A percentile compares a stretch with the other conserved stretches of the same genome.
phyloP scores from a whole-genome alignment of 1,140 invertebrate species.

The Heterodera carotae region DNA sequence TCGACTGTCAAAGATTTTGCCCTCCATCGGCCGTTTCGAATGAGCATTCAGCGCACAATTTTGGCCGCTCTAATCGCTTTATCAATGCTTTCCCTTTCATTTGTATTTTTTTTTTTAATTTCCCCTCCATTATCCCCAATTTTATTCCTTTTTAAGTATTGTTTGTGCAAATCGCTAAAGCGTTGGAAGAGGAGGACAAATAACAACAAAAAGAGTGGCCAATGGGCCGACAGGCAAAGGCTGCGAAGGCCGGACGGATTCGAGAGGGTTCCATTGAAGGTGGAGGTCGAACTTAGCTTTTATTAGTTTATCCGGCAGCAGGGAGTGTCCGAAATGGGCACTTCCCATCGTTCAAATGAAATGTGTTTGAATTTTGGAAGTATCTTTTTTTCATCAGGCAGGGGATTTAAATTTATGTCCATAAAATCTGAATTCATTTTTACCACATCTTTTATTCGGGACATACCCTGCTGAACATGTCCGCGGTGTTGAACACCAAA shows the following conservation, averaged over 20 bases:
- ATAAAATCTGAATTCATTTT: too few species aligned
- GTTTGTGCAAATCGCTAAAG: conserved; percentile 28
- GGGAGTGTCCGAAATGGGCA: too few species aligned
- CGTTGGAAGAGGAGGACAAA: conserved; percentile 12
- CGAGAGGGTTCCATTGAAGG: conserved; percentile 52
- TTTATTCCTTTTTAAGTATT: conserved; percentile 32
- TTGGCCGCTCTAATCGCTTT: conserved; percentile 40
- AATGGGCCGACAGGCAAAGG: background rate
- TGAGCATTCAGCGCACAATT: conserved; percentile 34
- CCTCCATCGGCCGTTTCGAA: conserved; percentile 28
- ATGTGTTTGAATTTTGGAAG: too few species aligned
- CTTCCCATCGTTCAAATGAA: too few species aligned
- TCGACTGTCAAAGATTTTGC: conserved; percentile 31
- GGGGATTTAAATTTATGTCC: too few species aligned
- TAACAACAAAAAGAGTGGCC: background rate
- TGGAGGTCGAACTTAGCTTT: conserved; percentile 42
- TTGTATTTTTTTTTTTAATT: conserved; percentile 36
- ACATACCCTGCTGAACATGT: background rate
- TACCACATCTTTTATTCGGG: background rate
- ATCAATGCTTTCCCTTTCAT: conserved; percentile 34
- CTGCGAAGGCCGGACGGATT: conserved; percentile 43
- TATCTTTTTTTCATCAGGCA: too few species aligned
- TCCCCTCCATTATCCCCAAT: background rate
- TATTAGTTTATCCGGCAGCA: too few species aligned
- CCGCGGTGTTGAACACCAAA: too few species aligned